Evolutionary conservation across 2,113 vertebrate genomes (phyloP), one percentile per base, ranked within the genome.

Genomic region (Bubo bubo): DNA sequence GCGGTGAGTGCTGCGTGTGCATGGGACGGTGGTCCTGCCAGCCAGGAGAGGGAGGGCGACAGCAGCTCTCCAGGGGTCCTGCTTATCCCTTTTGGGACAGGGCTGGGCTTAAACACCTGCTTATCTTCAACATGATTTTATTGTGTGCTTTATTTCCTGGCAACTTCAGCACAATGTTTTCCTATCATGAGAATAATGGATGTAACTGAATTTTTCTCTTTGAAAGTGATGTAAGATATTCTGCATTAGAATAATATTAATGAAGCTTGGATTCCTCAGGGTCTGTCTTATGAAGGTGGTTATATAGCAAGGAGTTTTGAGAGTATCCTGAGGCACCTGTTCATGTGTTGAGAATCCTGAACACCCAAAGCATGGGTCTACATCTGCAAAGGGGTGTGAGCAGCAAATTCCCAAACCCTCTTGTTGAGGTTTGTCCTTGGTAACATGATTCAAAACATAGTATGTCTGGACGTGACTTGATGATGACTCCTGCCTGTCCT

Each of bases 1-100:
- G 20, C 0, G 3, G 32, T 0, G 4, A 30, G 14, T 56, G 24
- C 39, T 5, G 1, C 0, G 0, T 11, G 28, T 1, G 2, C 12
- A 2, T 1, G 8, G 24, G 45, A 35, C 1, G 2, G 5, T 62
- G 58, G 15, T 67, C 35, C 72, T 76, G 49, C 34, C 7, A 16
- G 34, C 26, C 22, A 47, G 53, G 27, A 60, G 41, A 47, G 30
- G 17, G 17, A 43, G 39, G 35, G 64, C 1, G 1, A 35, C 34
- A 62, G 60, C 45, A 52, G 21, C 7, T 82, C 35, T 70, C 24
- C 22, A 26, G 3, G 3, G 3, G 0, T 83, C 24, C 75, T 55
- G 10, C 15, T 62, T 68, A 12, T 68, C 45, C 37, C 20, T 70
- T 74, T 27, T 82, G 35, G 30, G 50, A 52, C 26, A 6, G 8